A percentile compares a stretch with the other conserved stretches of the same genome.
Conservation (phyloP, 2,888 invertebrate genomes). For the Rambutsinella grinnellia region DNA sequence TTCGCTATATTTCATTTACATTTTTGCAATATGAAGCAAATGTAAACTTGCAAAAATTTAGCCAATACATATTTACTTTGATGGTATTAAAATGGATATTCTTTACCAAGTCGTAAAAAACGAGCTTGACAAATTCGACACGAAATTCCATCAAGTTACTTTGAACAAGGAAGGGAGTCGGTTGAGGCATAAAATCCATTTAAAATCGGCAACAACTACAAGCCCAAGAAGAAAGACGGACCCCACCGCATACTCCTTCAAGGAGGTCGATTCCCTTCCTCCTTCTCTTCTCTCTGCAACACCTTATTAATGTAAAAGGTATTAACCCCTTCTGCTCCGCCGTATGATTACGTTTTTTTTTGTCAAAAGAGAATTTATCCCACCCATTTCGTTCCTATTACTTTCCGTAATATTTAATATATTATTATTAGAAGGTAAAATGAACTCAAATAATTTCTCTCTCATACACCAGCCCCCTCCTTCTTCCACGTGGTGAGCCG, state of each 20-base stretch:
- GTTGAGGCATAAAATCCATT: neutral
- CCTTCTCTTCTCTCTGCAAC: neutral
- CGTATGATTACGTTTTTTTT: neutral
- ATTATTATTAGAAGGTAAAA: neutral
- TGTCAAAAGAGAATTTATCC: neutral
- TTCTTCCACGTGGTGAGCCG: neutral
- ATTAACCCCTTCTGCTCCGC: neutral
- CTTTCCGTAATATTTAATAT: neutral
- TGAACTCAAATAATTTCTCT: neutral
- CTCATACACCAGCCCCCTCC: neutral
- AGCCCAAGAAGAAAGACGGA: constrained; percentile 9
- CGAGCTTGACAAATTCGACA: neutral
- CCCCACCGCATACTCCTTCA: neutral
- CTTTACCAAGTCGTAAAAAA: neutral
- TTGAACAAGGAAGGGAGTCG: neutral
- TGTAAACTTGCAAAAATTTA: too few species aligned
- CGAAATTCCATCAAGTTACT: neutral
- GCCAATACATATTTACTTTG: neutral
- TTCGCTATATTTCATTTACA: too few species aligned
- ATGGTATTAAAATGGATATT: too few species aligned
- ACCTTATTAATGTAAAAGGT: neutral
- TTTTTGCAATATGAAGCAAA: too few species aligned
- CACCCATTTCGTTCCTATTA: neutral
- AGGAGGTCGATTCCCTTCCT: neutral
- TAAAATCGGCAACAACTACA: neutral